Evolutionary conservation across 1,140 invertebrate genomes (phyloP).

Genomic region (Orchestia grillus): DNA sequence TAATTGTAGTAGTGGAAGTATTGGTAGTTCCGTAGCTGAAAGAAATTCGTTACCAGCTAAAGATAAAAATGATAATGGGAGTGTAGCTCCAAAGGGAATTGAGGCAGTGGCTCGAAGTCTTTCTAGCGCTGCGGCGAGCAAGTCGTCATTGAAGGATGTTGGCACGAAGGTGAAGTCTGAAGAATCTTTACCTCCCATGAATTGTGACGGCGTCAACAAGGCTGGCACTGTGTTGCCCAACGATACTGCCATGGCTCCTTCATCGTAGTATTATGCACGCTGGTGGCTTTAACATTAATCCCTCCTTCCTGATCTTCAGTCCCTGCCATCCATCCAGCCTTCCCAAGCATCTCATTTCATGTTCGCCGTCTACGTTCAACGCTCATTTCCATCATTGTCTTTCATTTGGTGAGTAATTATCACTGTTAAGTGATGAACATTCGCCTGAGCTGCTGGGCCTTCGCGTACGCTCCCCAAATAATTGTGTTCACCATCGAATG

Average conservation of each 20-base stretch:
- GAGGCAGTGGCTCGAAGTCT: constrained; percentile 43
- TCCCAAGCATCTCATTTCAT: constrained; percentile 35
- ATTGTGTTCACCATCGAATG: neutral
- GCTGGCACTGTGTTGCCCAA: constrained; percentile 30
- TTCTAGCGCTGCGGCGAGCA: constrained; percentile 15
- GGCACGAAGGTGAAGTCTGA: neutral
- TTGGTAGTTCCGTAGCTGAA: neutral
- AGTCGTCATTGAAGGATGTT: neutral
- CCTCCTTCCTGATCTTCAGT: neutral
- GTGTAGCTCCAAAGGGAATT: constrained; percentile 30
- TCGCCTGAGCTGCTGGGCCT: neutral
- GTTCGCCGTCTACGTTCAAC: neutral
- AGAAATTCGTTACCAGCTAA: constrained; percentile 20
- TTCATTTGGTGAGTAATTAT: constrained; percentile 4
- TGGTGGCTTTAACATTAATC: constrained; percentile 45
- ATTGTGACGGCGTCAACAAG: constrained; percentile 38
- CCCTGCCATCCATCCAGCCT: neutral
- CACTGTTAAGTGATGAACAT: neutral
- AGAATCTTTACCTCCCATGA: neutral
- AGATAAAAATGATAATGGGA: constrained; percentile 18
- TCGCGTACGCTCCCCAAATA: neutral
- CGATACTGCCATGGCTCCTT: constrained; percentile 46
- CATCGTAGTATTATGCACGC: constrained; percentile 47
- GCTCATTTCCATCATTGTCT: constrained; percentile 7
- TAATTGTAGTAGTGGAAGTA: neutral